Evolutionary conservation across 2,113 vertebrate species (phyloP).

Genomic region (Misgurnus mizolepis): DNA sequence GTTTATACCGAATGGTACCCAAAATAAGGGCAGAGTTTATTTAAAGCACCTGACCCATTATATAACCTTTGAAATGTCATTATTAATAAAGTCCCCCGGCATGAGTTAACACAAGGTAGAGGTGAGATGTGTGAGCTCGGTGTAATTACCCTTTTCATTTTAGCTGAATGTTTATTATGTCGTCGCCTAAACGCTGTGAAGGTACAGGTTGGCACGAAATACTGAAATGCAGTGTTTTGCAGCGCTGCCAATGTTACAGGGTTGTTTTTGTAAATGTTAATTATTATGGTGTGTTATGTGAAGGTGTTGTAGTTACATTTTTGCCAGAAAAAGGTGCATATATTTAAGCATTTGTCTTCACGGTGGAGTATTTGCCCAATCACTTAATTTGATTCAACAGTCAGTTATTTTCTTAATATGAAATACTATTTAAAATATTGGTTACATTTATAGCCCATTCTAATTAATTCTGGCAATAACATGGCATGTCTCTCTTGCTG

Average conservation of each 20-base stretch:
- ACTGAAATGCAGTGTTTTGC: not conserved
- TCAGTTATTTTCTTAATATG: too few species aligned
- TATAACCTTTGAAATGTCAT: not conserved
- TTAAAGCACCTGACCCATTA: not conserved
- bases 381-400: too few species aligned
- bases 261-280: not conserved
- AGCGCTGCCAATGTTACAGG: not conserved
- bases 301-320: too few species aligned
- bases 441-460: too few species aligned
- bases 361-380: too few species aligned
- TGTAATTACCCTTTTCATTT: not conserved
- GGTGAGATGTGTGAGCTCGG: not conserved
- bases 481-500: too few species aligned
- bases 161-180: not conserved
- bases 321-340: too few species aligned
- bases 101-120: not conserved
- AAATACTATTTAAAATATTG: too few species aligned
- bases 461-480: too few species aligned
- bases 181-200: not conserved
- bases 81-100: not conserved
- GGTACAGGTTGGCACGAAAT: not conserved
- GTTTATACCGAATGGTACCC: not conserved
- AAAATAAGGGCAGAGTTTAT: not conserved
- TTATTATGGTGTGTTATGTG: not conserved
- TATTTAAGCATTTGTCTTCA: too few species aligned